Percentiles rank a stretch among this genome's conserved stretches.
phyloP scores from a whole-genome alignment of 2,113 vertebrate species.

The Ovis aries region DNA sequence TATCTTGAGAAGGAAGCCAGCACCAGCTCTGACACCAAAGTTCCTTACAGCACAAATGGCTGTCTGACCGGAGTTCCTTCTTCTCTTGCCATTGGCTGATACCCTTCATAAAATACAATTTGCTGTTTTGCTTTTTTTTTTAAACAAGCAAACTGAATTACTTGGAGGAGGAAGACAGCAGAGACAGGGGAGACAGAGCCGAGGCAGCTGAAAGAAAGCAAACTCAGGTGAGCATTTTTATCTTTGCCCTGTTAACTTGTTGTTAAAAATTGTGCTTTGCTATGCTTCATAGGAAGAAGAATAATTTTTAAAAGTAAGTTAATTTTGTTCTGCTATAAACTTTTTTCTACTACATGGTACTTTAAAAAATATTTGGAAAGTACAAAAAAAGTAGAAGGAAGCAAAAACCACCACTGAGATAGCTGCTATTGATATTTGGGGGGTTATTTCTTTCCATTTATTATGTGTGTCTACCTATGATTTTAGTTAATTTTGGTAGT shows the following conservation, averaged over 20 bases:
- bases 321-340: neutral
- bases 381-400: constrained; percentile 7
- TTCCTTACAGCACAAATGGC: neutral
- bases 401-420: neutral
- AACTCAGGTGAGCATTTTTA: constrained; percentile 23
- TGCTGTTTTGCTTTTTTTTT: constrained; percentile 26
- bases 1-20: neutral
- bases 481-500: neutral
- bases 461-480: neutral
- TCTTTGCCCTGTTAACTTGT: neutral
- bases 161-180: neutral
- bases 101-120: constrained; percentile 4
- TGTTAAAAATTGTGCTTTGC: neutral
- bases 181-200: neutral
- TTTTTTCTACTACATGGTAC: neutral
- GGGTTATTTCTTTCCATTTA: neutral
- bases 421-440: neutral
- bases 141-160: neutral
- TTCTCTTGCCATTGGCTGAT: constrained; percentile 24
- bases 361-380: neutral
- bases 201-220: neutral
- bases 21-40: neutral
- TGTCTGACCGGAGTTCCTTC: neutral
- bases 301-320: neutral
- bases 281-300: neutral